These are phyloP conservation scores for Peromyscus eremicus DNA, from an alignment of 2,797 vertebrate genomes.

Conservation along the genomic window DNA sequence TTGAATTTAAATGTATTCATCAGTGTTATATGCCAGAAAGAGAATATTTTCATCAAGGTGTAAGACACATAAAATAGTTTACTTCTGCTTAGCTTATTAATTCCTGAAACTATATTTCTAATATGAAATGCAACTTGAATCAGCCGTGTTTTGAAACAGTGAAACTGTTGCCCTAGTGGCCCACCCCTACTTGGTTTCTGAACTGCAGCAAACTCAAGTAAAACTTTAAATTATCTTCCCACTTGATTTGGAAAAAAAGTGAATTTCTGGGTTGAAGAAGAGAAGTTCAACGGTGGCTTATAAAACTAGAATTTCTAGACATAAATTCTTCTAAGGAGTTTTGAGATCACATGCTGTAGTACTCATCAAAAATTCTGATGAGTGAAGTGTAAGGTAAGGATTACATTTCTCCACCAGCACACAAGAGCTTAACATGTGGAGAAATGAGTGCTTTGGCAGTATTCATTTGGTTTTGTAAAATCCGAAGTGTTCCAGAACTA, in stretches of 20 bases:
- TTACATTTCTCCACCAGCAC: slow-evolving; percentile 64
- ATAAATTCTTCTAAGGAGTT: slow-evolving; percentile 50
- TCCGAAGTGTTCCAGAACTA: slow-evolving; percentile 52
- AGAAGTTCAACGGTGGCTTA: slow-evolving; percentile 37
- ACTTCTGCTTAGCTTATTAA: not conserved
- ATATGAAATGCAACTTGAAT: not conserved
- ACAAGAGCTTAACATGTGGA: slow-evolving; percentile 10
- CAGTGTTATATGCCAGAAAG: not conserved
- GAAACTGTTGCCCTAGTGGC: not conserved
- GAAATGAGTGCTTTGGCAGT: slow-evolving; percentile 47
- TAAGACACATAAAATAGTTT: not conserved
- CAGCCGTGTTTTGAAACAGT: not conserved
- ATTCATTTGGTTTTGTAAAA: not conserved
- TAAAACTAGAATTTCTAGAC: slow-evolving; percentile 63
- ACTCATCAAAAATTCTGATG: slow-evolving; percentile 57
- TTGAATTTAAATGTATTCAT: slow-evolving; percentile 48
- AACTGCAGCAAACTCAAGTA: slow-evolving; percentile 23
- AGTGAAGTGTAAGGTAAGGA: slow-evolving; percentile 41
- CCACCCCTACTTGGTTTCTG: not conserved
- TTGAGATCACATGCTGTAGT: slow-evolving; percentile 45
- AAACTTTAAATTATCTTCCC: slow-evolving; percentile 23
- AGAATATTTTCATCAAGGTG: slow-evolving; percentile 4
- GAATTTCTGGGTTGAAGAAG: slow-evolving; percentile 17
- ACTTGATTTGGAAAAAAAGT: not conserved
- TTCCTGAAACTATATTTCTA: not conserved